Evolutionary conservation across 1,140 invertebrate species (phyloP), one percentile per base, ranked within the genome.

Genomic region (Solenopsis fugax): DNA sequence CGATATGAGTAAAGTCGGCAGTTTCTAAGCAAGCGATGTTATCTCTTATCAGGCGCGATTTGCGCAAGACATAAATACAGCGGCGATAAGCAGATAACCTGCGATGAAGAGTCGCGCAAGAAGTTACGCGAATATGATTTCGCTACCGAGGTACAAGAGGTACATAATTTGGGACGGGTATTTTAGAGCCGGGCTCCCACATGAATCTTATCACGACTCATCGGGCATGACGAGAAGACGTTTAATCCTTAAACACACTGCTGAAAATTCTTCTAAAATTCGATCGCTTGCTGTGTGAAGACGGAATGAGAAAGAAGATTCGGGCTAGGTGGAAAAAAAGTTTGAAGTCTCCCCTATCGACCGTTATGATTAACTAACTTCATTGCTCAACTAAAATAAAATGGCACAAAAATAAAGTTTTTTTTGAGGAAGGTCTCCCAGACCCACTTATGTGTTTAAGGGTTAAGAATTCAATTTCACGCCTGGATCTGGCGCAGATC

Each of bases 11-110:
- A 13, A 62, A 80, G 60, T 72, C 16, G 34, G 52, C n/a, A 12
- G 16, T 72, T 58, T 58, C 18, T n/a, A n/a, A 58, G 67, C 54
- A 58, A 72, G 45, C 41, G 52, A 5, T 6, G n/a, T 78, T 84
- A 75, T 84, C 69, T 75, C 69, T 84, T 84, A 84, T 84, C 80
- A 73, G 50, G 0, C 48, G 78, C 78, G 67, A 58, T 73, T 82
- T 48, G 52, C 80, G 56, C 54, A 16, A 84, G 69, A 34, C 41
- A 48, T 13, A 73, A 82, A 60, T 82, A 84, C 45, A 62, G 24
- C 50, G 69, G 13, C 56, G 69, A 60, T 84, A 84, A 73, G 4
- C 24, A 37, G 69, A 84, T 84, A 81, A 84, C 54, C 48, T 21
- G 65, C 69, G 80, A 75, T 13, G 54, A 10, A 21, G 54, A 62